A percentile compares a stretch with the other conserved stretches of the same genome.
These are phyloP conservation scores for Mohoua ochrocephala DNA, from an alignment of 2,113 vertebrate genomes.

Conservation along the genomic window DNA sequence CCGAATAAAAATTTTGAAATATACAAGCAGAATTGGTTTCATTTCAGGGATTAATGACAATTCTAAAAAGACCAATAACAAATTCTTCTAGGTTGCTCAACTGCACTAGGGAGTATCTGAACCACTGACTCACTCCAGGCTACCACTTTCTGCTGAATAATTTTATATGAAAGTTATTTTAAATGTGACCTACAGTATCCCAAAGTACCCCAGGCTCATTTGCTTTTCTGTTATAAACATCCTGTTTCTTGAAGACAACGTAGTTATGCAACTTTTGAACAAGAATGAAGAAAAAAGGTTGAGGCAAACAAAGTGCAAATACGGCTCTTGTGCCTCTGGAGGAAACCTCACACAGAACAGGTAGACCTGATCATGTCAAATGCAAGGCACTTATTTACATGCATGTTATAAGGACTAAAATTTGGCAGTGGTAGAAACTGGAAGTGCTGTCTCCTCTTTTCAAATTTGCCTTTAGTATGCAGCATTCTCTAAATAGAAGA, in stretches of 20 bases:
- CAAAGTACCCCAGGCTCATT: background rate
- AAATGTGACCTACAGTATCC: constrained; percentile 4
- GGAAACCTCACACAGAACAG: background rate
- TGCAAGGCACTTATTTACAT: background rate
- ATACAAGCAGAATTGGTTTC: background rate
- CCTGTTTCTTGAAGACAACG: background rate
- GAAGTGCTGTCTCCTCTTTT: background rate
- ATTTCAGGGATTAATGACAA: background rate
- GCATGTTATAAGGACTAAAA: background rate
- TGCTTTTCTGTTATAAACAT: background rate
- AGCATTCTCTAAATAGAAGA: background rate
- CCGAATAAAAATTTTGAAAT: background rate
- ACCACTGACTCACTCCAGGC: background rate
- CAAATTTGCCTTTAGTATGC: background rate
- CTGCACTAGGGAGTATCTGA: background rate
- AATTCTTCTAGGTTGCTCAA: background rate
- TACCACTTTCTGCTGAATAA: constrained; percentile 19
- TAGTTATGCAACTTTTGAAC: background rate
- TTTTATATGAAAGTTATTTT: background rate
- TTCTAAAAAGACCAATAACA: background rate
- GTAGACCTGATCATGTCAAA: background rate
- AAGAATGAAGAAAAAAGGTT: background rate
- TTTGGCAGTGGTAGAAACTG: background rate
- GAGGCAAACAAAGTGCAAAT: background rate
- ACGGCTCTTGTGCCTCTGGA: background rate